A percentile compares a stretch with the other conserved stretches of the same genome.
Conservation (phyloP, 2,113 vertebrate genomes). For the Brachirus orientalis region DNA sequence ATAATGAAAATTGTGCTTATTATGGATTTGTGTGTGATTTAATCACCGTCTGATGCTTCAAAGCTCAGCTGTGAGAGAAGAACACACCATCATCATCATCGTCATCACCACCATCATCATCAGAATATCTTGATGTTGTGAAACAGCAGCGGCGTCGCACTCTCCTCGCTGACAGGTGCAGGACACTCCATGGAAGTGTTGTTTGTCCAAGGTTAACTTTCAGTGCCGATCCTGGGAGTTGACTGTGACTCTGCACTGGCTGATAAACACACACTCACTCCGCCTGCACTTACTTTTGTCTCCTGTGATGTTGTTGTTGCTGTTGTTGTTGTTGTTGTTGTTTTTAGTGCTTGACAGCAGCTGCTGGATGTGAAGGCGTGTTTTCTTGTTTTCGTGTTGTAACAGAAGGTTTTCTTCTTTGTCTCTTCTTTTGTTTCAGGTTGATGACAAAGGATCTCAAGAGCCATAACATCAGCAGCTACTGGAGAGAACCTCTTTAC, state of each 20-base stretch:
- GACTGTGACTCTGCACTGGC: constrained; percentile 12
- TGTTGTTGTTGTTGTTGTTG: neutral
- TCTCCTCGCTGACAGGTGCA: neutral
- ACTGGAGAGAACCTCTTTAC: neutral
- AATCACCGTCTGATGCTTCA: too few relatives aligned
- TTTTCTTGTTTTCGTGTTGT: neutral
- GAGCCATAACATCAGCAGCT: constrained; percentile 23
- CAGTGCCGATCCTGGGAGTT: neutral
- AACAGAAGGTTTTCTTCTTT: constrained; percentile 19
- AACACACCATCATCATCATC: neutral
- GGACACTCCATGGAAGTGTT: neutral
- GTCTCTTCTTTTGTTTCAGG: constrained; percentile 44
- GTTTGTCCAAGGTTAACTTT: constrained; percentile 13
- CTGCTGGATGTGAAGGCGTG: constrained; percentile 4
- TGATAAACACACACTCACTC: neutral
- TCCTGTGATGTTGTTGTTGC: neutral
- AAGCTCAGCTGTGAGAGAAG: neutral
- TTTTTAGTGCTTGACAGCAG: constrained; percentile 14
- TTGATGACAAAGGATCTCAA: constrained; percentile 6
- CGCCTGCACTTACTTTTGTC: too few relatives aligned
- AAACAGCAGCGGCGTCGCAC: neutral
- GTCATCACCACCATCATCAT: neutral
- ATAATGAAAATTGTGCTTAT: too few relatives aligned
- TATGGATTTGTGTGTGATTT: neutral
- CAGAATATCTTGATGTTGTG: neutral